A percentile compares a stretch with the other conserved stretches of the same genome.
Evolutionary conservation across 1,140 invertebrate species (phyloP).

Genomic region (Glossosoma conforme): DNA sequence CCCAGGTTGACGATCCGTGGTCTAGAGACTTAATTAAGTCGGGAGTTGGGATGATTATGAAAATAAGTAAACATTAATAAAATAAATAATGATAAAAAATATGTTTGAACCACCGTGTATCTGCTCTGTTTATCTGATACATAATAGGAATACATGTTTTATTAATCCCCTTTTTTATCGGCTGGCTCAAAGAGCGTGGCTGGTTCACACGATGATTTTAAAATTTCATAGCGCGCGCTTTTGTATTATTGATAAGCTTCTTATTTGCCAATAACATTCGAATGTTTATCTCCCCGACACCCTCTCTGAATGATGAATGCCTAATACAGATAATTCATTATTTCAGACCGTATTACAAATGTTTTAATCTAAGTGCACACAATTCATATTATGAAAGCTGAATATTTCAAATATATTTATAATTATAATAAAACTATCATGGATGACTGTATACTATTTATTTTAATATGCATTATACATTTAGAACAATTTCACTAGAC

Average conservation of each 20-base stretch:
- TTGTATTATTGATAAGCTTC: slow-evolving; percentile 22
- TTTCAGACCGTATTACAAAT: too few relatives aligned
- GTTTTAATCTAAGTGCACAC: too few relatives aligned
- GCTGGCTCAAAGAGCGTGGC: slow-evolving; percentile 27
- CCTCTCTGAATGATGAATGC: too few relatives aligned
- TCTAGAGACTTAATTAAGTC: too few relatives aligned
- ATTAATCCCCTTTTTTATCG: slow-evolving; percentile 31
- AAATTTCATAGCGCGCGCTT: slow-evolving; percentile 23
- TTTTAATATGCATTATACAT: too few relatives aligned
- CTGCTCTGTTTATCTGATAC: slow-evolving; percentile 28
- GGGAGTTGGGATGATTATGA: slow-evolving; percentile 6
- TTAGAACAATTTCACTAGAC: too few relatives aligned
- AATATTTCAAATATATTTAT: too few relatives aligned
- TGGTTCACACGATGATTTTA: slow-evolving; percentile 31
- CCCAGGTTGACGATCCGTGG: too few relatives aligned
- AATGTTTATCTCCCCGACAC: slow-evolving; percentile 12
- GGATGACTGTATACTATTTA: too few relatives aligned
- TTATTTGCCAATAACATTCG: slow-evolving; percentile 20
- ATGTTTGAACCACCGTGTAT: slow-evolving; percentile 10
- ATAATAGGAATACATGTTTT: slow-evolving; percentile 32
- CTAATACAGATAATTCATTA: too few relatives aligned
- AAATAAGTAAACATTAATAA: background rate
- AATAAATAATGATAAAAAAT: background rate
- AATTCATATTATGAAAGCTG: too few relatives aligned
- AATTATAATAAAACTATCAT: too few relatives aligned